A percentile compares a stretch with the other conserved stretches of the same genome.
Evolutionary conservation across 64 coral and sea anemone genomes (phyloP).

Genomic region (Montipora capricornis): DNA sequence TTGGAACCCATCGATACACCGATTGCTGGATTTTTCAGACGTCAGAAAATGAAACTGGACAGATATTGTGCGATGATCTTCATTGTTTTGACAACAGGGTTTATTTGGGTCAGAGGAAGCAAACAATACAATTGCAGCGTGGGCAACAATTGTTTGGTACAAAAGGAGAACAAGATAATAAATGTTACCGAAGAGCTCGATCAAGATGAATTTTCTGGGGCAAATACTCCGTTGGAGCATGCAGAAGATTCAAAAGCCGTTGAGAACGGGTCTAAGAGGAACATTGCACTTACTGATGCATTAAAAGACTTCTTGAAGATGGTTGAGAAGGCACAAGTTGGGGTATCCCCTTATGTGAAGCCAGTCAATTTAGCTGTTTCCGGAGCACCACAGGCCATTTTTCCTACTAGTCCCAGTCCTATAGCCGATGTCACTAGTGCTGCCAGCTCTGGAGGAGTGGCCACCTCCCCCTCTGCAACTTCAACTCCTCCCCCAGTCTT

Average conservation of each 20-base stretch:
- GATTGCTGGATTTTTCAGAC: not conserved
- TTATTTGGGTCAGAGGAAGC: conserved; percentile 1
- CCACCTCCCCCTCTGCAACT: not conserved
- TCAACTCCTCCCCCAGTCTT: not conserved
- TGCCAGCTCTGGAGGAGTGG: not conserved
- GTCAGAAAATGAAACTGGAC: not conserved
- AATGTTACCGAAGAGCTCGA: not conserved
- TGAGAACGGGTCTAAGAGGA: not conserved
- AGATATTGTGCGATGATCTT: not conserved
- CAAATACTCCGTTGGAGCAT: not conserved
- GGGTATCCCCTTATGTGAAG: not conserved
- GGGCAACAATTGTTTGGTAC: not conserved
- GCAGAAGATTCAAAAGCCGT: not conserved
- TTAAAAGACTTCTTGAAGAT: not conserved
- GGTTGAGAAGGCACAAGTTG: not conserved
- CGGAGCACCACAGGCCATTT: not conserved
- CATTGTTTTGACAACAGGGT: conserved; percentile 2
- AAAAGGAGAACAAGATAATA: not conserved
- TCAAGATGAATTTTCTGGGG: not conserved
- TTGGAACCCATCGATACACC: too few species aligned
- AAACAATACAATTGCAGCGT: not conserved
- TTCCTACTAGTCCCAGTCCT: not conserved
- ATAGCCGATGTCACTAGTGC: not conserved
- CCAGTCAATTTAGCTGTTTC: not conserved
- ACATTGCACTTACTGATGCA: not conserved